Percentiles rank a stretch among this genome's conserved stretches.
These are phyloP conservation scores for Hydropsyche betteni DNA, from an alignment of 2,888 invertebrate species.

Conservation along the genomic window DNA sequence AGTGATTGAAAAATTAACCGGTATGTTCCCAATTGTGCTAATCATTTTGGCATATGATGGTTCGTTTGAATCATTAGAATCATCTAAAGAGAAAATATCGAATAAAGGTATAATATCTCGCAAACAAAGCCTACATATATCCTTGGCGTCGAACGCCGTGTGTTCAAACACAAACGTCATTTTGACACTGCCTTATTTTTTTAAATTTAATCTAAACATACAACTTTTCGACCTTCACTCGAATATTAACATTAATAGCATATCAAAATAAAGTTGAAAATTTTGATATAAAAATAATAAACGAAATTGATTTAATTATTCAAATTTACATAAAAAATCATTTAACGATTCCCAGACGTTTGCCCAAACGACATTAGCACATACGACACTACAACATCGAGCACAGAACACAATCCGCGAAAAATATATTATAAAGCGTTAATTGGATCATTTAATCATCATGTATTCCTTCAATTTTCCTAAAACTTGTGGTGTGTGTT, in stretches of 20 bases:
- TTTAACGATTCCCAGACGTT: no score
- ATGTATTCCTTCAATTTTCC: no score
- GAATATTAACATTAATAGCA: neutral
- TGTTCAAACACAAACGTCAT: conserved; percentile 42
- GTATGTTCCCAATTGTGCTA: conserved; percentile 42
- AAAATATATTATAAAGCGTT: no score
- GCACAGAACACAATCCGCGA: no score
- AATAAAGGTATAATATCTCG: conserved; percentile 38
- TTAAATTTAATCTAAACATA: neutral
- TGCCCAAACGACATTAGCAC: no score
- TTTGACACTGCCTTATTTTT: conserved; percentile 11
- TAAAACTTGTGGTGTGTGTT: no score
- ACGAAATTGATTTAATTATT: no score
- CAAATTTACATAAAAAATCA: no score
- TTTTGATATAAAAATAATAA: no score
- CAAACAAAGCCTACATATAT: conserved; percentile 48
- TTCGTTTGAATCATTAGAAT: conserved; percentile 11
- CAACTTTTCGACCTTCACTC: neutral
- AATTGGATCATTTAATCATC: no score
- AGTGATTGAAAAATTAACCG: conserved; percentile 27
- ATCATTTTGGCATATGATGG: conserved; percentile 42
- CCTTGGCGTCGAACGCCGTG: conserved; percentile 32
- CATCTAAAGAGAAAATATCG: conserved; percentile 38
- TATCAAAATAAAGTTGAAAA: no score
- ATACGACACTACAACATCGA: no score